Base-by-base conservation (phyloP, 2,113 vertebrate species). In the Cichladusa arquata region DNA sequence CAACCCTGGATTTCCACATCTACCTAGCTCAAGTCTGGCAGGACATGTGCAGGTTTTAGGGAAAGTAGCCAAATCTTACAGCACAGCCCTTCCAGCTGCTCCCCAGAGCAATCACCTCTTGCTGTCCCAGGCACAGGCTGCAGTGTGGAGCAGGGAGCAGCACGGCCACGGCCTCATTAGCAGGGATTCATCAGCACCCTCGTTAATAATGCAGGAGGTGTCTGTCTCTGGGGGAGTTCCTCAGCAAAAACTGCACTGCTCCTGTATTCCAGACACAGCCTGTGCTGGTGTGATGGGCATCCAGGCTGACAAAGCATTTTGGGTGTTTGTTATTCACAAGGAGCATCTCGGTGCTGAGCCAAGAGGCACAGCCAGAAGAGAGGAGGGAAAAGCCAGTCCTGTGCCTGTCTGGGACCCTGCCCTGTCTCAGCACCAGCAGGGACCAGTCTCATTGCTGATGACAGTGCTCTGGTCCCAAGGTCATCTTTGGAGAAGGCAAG, bases 151-250 rank as follows among this genome's bases (percentile, higher is more conserved):
- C 78, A 57, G 69, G 45, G 61, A 81, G 26, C n/a, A 61, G 87
- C 62, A 8, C 9, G 20, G 60, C 82, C 77, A 69, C 0, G 13
- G 83, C 47, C 96, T 97, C 96, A 96, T 97, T 96, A 97, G 93
- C 65, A 57, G 87, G 95, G 92, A 92, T 90, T 96, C 96, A 97
- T 95, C 95, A 97, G 90, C 81, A 73, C 56, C 1, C 0, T 56
- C 47, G 91, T 97, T 97, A 97, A 97, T 96, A 97, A 97, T 97
- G 88, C 90, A 97, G 91, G 84, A 96, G 85, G 36, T 92, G 93
- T 62, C 83, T 88, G 81, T 97, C 95, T 95, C 95, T 70, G 56
- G 91, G 86, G 91, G 85, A 81, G 92, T 42, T 96, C 95, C 92
- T 94, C 95, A 96, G 95, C 93, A 92, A 81, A 97, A 97, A 40